Percentiles rank a stretch among this genome's conserved stretches.
Conservation (phyloP, 2,797 vertebrate species). For the Phataginus tricuspis region DNA sequence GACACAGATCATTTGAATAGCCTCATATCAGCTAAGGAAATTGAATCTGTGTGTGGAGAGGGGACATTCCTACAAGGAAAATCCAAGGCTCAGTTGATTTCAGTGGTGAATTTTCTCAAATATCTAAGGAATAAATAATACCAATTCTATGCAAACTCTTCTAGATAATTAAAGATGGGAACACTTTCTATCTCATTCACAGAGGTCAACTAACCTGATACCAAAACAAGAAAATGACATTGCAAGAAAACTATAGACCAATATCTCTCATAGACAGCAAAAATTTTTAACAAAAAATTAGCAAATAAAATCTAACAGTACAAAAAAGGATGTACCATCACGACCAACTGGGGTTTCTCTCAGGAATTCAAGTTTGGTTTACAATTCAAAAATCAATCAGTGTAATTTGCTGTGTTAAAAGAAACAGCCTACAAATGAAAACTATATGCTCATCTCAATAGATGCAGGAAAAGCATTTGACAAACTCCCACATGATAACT, state of each 20-base stretch:
- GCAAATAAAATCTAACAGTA: background rate
- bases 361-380: background rate
- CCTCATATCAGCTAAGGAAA: background rate
- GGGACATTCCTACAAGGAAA: background rate
- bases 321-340: background rate
- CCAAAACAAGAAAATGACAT: background rate
- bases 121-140: background rate
- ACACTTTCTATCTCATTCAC: no score
- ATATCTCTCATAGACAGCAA: background rate
- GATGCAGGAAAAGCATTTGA: background rate
- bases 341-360: background rate
- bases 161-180: background rate
- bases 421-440: background rate
- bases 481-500: background rate
- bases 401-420: background rate
- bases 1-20: background rate
- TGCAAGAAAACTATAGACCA: background rate
- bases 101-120: background rate
- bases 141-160: background rate
- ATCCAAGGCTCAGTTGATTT: background rate
- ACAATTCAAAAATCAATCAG: background rate
- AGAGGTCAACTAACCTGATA: background rate
- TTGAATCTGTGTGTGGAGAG: background rate
- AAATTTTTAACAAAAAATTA: background rate
- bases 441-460: background rate